Conservation (phyloP, 30 jellyfish, hydroid and myxozoan species). For the Turritopsis dohrnii region DNA sequence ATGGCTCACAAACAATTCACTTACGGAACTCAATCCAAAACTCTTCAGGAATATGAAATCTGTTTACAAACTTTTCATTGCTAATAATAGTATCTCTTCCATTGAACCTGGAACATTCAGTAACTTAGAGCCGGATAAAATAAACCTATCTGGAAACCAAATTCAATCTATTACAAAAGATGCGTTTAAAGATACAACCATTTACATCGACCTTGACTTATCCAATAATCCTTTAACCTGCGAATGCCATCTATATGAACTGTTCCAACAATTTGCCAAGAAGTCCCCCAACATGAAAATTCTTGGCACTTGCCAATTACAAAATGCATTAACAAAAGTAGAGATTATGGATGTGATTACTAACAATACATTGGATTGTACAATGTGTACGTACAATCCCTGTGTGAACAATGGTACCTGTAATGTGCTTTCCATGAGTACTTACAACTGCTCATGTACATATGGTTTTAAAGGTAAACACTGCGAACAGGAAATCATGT, state of each 20-base stretch:
- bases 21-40: neutral
- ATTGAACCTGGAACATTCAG: neutral
- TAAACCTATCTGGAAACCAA: neutral
- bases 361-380: neutral
- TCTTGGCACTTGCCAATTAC: neutral
- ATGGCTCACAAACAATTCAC: neutral
- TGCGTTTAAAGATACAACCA: neutral
- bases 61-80: neutral
- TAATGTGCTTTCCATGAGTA: neutral
- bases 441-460: constrained; percentile 43
- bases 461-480: constrained; percentile 64
- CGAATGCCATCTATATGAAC: constrained; percentile 2
- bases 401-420: constrained; percentile 67
- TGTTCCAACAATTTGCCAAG: neutral
- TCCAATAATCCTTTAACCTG: neutral
- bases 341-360: neutral
- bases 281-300: neutral
- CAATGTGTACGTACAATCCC: constrained; percentile 34
- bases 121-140: neutral
- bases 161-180: neutral
- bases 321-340: neutral
- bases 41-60: neutral
- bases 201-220: neutral
- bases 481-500: constrained; percentile 57
- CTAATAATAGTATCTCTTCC: neutral